These are phyloP conservation scores for Ecliptopera silaceata DNA, from an alignment of 2,888 invertebrate genomes.

Conservation along the genomic window DNA sequence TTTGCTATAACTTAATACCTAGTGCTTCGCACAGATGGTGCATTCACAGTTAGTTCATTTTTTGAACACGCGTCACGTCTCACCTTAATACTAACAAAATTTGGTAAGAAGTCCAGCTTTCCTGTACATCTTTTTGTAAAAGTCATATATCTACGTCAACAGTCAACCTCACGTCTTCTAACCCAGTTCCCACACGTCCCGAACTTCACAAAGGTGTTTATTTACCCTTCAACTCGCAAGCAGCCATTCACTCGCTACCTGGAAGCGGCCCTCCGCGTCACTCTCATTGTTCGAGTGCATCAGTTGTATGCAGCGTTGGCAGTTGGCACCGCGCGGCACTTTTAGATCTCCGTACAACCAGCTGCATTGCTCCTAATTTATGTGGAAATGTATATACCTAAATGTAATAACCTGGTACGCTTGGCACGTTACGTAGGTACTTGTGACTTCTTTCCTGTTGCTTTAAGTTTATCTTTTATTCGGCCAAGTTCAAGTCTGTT, in stretches of 20 bases:
- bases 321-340: conserved; percentile 10
- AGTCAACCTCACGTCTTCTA: background rate
- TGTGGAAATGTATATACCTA: background rate
- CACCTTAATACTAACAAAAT: background rate
- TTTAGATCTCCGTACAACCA: conserved; percentile 2
- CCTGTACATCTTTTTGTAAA: background rate
- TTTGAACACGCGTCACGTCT: too few relatives aligned
- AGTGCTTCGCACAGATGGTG: too few relatives aligned
- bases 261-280: conserved; percentile 11
- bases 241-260: conserved; percentile 12
- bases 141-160: background rate
- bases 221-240: conserved; percentile 2
- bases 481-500: too few relatives aligned
- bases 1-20: too few relatives aligned
- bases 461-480: too few relatives aligned
- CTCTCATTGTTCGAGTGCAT: conserved; percentile 16
- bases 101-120: background rate
- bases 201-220: conserved; percentile 6
- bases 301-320: conserved; percentile 9
- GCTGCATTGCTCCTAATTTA: conserved; percentile 8
- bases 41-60: too few relatives aligned
- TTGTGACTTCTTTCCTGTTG: too few relatives aligned
- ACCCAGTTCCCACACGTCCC: conserved; percentile 8
- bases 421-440: too few relatives aligned
- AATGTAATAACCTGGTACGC: too few relatives aligned